Evolutionary conservation across 2,888 invertebrate genomes (phyloP).

Genomic region (Dorcus parallelipipedus): DNA sequence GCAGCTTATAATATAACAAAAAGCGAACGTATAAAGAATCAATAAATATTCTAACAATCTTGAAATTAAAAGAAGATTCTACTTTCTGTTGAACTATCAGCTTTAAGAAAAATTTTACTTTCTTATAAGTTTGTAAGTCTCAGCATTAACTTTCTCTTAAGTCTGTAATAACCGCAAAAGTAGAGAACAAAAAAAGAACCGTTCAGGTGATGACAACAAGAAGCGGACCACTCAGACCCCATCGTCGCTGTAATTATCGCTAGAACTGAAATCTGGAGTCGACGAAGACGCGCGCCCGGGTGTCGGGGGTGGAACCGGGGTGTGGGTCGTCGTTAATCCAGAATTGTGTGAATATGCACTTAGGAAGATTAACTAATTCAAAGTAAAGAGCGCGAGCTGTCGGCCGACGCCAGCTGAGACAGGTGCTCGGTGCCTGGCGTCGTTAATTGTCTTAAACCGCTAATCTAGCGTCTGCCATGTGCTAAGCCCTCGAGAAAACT

Average conservation of each 20-base stretch:
- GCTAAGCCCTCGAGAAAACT: conserved; percentile 31
- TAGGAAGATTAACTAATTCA: conserved; percentile 32
- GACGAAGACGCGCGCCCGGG: neutral
- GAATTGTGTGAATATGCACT: conserved; percentile 32
- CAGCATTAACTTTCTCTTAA: no score
- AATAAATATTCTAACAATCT: no score
- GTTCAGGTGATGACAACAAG: neutral
- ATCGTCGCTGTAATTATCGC: conserved; percentile 8
- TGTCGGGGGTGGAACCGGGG: neutral
- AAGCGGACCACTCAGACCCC: neutral
- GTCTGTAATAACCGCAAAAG: no score
- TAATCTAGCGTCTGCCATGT: conserved; percentile 39
- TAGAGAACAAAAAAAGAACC: no score
- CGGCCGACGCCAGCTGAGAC: conserved; percentile 19
- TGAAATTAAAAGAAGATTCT: no score
- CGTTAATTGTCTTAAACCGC: conserved; percentile 42
- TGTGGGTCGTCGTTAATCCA: conserved; percentile 16
- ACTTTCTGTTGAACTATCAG: no score
- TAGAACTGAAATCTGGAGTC: conserved; percentile 9
- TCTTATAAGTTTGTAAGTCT: no score
- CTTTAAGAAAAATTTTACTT: no score
- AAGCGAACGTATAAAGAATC: no score
- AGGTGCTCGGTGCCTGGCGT: conserved; percentile 23
- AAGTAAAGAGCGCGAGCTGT: conserved; percentile 4
- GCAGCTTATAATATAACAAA: no score